Percentiles rank a stretch among this genome's conserved stretches.
These are phyloP conservation scores for Spodoptera litura DNA, from an alignment of 1,140 invertebrate species.

Conservation along the genomic window DNA sequence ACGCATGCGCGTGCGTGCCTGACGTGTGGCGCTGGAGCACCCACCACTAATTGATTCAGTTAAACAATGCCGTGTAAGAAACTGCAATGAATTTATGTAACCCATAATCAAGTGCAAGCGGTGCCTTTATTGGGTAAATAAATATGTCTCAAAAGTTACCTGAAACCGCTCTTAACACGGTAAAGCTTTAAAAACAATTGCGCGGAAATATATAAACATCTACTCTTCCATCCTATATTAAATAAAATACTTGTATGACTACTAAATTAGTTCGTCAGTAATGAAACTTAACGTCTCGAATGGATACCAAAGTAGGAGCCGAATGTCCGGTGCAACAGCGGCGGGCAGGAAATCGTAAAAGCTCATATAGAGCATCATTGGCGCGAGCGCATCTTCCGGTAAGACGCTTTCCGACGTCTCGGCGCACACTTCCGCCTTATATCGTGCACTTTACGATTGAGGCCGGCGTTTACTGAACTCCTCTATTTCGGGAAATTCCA, in stretches of 20 bases:
- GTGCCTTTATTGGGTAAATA: not conserved
- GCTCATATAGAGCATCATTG: conserved; percentile 75
- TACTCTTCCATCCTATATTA: too few relatives aligned
- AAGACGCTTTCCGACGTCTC: conserved; percentile 73
- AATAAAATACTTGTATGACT: too few relatives aligned
- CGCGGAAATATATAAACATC: too few relatives aligned
- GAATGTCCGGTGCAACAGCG: conserved; percentile 52
- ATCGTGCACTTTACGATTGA: conserved; percentile 65
- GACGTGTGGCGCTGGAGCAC: conserved; percentile 35
- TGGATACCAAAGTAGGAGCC: not conserved
- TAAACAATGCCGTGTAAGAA: conserved; percentile 46
- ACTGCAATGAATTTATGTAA: conserved; percentile 40
- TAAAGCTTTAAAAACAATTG: too few relatives aligned
- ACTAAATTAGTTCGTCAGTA: too few relatives aligned
- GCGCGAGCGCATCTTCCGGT: conserved; percentile 76
- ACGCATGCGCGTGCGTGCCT: conserved; percentile 49
- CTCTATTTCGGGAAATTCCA: conserved; percentile 66
- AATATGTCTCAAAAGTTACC: not conserved
- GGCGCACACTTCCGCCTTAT: conserved; percentile 73
- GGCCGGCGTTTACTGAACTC: conserved; percentile 62
- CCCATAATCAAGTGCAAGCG: conserved; percentile 18
- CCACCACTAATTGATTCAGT: conserved; percentile 45
- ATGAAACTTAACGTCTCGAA: not conserved
- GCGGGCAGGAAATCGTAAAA: conserved; percentile 83
- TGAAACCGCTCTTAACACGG: not conserved